Evolutionary conservation across 2,888 invertebrate species (phyloP).

Genomic region (Athalia circularis): DNA sequence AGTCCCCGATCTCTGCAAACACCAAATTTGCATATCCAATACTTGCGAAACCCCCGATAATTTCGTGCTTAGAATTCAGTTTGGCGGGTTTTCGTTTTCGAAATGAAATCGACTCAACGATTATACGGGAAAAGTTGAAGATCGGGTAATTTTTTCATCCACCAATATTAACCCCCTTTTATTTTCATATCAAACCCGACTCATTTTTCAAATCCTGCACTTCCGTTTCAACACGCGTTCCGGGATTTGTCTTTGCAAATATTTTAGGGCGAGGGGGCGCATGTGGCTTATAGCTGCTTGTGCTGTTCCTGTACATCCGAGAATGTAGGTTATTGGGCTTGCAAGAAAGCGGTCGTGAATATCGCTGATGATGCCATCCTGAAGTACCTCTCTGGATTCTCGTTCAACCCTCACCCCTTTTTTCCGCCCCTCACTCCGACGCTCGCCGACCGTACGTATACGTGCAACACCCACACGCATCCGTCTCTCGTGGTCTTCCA

Average conservation of each 20-base stretch:
- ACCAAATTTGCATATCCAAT: not conserved
- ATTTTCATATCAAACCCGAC: too few species aligned
- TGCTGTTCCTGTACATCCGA: constrained; percentile 5
- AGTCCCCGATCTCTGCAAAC: not conserved
- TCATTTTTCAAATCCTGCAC: too few species aligned
- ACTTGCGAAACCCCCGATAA: not conserved
- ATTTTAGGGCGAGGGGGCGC: not conserved
- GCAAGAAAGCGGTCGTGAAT: constrained; percentile 60
- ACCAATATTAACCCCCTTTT: too few species aligned
- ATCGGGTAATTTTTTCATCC: too few species aligned
- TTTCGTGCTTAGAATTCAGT: too few species aligned
- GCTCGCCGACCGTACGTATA: constrained; percentile 24
- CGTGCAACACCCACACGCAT: constrained; percentile 38
- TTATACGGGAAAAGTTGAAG: too few species aligned
- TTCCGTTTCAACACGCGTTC: not conserved
- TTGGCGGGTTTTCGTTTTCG: too few species aligned
- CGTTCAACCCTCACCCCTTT: constrained; percentile 48
- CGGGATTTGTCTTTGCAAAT: not conserved
- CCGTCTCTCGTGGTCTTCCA: constrained; percentile 46
- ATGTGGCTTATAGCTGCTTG: not conserved
- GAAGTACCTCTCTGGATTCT: constrained; percentile 59
- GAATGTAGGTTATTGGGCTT: constrained; percentile 45
- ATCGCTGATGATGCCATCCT: constrained; percentile 67
- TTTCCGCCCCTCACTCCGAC: constrained; percentile 43
- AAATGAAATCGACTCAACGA: too few species aligned